Percentiles rank a stretch among this genome's conserved stretches.
Conservation (phyloP, 1,140 invertebrate species). For the Latrodectus geometricus region DNA sequence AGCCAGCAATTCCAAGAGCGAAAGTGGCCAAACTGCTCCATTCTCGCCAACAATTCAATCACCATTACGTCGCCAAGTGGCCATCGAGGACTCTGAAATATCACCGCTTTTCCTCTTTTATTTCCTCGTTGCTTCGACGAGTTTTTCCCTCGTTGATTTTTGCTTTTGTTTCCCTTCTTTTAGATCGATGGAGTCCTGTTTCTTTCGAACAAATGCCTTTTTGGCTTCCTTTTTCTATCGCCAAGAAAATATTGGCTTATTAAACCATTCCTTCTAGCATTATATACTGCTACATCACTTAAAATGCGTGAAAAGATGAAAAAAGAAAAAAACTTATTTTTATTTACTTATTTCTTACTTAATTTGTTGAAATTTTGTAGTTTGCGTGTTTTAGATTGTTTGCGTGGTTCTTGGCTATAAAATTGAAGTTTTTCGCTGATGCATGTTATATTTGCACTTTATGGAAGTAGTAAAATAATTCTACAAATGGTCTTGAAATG, state of each 20-base stretch:
- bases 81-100: slow-evolving; percentile 11
- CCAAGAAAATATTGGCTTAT: background rate
- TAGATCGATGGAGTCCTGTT: background rate
- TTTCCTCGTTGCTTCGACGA: background rate
- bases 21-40: slow-evolving; percentile 18
- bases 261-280: too few relatives aligned
- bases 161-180: background rate
- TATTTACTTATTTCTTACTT: too few relatives aligned
- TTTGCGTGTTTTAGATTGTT: too few relatives aligned
- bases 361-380: too few relatives aligned
- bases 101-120: background rate
- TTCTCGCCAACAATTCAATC: slow-evolving; percentile 46
- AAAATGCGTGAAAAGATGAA: too few relatives aligned
- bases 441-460: too few relatives aligned
- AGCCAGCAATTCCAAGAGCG: slow-evolving; percentile 1
- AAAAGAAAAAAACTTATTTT: too few relatives aligned
- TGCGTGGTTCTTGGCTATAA: too few relatives aligned
- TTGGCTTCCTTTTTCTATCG: background rate
- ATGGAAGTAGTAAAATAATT: too few relatives aligned
- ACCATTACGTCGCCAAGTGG: slow-evolving; percentile 48
- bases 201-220: background rate
- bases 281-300: too few relatives aligned
- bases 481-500: too few relatives aligned
- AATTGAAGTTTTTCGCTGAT: too few relatives aligned
- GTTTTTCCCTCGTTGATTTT: background rate